Evolutionary conservation across 2,113 vertebrate genomes (phyloP).

Genomic region (Channa argus): DNA sequence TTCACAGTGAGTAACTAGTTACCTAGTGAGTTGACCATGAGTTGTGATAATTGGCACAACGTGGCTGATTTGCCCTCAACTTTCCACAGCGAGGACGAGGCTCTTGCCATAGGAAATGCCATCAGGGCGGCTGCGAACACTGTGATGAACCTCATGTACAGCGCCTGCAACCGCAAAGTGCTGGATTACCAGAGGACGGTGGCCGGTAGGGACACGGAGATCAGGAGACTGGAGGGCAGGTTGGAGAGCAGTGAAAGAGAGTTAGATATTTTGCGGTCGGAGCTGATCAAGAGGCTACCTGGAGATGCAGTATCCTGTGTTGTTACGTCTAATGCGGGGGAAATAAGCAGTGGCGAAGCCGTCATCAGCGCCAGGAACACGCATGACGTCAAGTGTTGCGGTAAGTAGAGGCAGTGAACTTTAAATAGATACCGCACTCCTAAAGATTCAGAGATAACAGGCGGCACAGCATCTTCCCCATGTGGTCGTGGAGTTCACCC

Average conservation of each 20-base stretch:
- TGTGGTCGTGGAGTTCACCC: constrained; percentile 15
- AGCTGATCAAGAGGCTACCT: no score
- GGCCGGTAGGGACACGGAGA: neutral
- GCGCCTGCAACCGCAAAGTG: neutral
- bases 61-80: no score
- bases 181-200: neutral
- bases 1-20: no score
- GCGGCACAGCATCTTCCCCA: no score
- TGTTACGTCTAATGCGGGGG: no score
- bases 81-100: neutral
- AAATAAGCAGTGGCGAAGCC: neutral
- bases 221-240: neutral
- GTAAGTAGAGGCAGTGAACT: neutral
- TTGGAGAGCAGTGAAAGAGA: constrained; percentile 8
- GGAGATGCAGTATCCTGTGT: no score
- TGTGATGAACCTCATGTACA: neutral
- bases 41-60: no score
- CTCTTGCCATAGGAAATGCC: neutral
- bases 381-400: neutral
- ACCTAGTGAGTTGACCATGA: no score
- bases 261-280: neutral
- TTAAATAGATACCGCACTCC: neutral
- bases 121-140: neutral
- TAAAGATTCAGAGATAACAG: neutral
- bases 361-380: neutral